phyloP scores from a whole-genome alignment of 1,140 invertebrate species.

The Lutraria rhynchaena region DNA sequence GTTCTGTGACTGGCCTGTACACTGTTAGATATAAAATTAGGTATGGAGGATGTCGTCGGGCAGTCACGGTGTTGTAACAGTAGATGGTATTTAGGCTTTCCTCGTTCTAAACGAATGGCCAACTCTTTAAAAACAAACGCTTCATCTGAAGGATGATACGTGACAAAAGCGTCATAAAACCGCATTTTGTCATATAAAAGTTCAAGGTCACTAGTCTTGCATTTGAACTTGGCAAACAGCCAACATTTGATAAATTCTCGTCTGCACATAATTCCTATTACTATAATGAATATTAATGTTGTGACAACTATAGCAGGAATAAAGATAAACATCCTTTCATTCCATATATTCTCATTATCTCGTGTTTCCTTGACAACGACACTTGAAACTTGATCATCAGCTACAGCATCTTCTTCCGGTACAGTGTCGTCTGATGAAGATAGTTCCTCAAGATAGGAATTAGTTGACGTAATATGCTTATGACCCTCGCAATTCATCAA shows the following conservation, averaged over 20 bases:
- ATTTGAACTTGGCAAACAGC: constrained; percentile 47
- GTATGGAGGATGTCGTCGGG: constrained; percentile 12
- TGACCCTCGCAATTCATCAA: constrained; percentile 1
- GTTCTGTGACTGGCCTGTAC: constrained; percentile 53
- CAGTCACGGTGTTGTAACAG: constrained; percentile 53
- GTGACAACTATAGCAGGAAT: constrained; percentile 32
- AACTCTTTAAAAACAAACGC: constrained; percentile 38
- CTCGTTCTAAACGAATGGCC: constrained; percentile 46
- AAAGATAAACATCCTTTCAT: constrained; percentile 41
- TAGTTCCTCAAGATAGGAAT: no score
- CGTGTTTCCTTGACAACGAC: background rate
- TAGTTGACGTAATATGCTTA: background rate
- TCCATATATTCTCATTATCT: background rate
- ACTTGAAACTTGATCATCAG: background rate
- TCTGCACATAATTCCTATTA: constrained; percentile 34
- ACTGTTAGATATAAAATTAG: constrained; percentile 37
- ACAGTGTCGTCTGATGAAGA: no score
- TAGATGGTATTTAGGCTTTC: constrained; percentile 37
- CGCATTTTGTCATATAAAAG: constrained; percentile 50
- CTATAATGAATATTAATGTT: constrained; percentile 26
- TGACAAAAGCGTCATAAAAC: constrained; percentile 48
- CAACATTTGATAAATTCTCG: constrained; percentile 46
- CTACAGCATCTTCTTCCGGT: no score
- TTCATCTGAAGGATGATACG: constrained; percentile 48
- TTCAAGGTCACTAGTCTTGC: constrained; percentile 14